phyloP scores from a whole-genome alignment of 2,797 vertebrate genomes.

The Labeo calbasu region DNA sequence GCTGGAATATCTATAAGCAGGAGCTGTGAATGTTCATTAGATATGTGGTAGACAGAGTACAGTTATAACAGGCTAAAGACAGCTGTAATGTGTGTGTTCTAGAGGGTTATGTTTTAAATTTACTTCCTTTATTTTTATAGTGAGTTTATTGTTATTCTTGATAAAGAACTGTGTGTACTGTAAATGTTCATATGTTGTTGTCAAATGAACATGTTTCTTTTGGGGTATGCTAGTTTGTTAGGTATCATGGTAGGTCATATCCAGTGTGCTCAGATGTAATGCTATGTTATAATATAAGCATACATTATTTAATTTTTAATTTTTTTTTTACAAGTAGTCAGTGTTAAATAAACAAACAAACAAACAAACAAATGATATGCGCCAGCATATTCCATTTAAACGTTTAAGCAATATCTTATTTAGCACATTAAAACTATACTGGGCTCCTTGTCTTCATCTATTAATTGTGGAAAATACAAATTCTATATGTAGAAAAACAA shows the following conservation, averaged over 20 bases:
- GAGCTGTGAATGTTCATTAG: background rate
- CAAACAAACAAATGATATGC: background rate
- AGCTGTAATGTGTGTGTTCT: background rate
- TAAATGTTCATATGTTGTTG: background rate
- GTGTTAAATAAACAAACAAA: background rate
- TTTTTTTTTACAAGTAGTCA: background rate
- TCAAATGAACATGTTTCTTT: background rate
- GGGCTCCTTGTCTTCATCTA: background rate
- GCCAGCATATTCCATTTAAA: background rate
- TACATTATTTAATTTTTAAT: background rate
- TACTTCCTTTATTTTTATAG: background rate
- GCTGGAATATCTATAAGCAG: background rate
- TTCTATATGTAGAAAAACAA: background rate
- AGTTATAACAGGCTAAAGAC: background rate
- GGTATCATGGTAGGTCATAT: background rate
- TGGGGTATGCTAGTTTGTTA: background rate
- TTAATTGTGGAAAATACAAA: background rate
- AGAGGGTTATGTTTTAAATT: background rate
- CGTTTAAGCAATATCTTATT: background rate
- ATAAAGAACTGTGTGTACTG: background rate
- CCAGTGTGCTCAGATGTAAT: background rate
- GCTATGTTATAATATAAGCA: background rate
- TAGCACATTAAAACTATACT: background rate
- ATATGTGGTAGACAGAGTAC: background rate
- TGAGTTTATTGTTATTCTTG: background rate